Conservation (phyloP, 2,113 vertebrate genomes). For the human (Homo sapiens) region DNA sequence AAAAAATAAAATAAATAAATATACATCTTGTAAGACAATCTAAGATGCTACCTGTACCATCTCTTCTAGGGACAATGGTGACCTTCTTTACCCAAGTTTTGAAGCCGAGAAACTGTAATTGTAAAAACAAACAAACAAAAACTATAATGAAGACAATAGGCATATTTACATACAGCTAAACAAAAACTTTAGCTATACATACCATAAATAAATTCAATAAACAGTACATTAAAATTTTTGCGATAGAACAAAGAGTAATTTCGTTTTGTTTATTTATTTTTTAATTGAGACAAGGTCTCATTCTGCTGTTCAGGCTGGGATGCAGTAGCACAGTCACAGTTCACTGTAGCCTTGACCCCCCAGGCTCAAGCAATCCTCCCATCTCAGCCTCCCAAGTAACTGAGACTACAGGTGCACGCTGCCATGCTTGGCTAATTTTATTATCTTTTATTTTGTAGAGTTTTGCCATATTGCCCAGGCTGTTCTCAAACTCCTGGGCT, state of each 20-base stretch:
- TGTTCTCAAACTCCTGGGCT: no score
- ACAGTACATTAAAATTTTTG: neutral
- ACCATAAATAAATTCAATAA: neutral
- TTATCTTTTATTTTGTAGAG: no score
- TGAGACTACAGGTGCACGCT: no score
- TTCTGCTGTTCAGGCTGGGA: no score
- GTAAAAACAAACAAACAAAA: neutral
- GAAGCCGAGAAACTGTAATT: neutral
- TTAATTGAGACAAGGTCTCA: no score
- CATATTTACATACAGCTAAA: conserved; percentile 21
- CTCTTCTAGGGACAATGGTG: neutral
- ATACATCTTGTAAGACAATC: neutral
- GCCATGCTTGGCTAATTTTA: no score
- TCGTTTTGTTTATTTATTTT: no score
- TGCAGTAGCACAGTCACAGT: no score
- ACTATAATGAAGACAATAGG: neutral
- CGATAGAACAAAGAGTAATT: neutral
- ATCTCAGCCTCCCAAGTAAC: no score
- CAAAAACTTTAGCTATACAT: neutral
- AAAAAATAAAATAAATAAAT: neutral
- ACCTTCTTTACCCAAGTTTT: neutral
- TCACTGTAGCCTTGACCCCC: no score
- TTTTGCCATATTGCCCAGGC: no score
- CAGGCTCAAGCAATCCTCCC: no score
- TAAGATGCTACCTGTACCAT: neutral